These are phyloP conservation scores for Magallana angulata DNA, from an alignment of 1,140 invertebrate species.

Conservation along the genomic window DNA sequence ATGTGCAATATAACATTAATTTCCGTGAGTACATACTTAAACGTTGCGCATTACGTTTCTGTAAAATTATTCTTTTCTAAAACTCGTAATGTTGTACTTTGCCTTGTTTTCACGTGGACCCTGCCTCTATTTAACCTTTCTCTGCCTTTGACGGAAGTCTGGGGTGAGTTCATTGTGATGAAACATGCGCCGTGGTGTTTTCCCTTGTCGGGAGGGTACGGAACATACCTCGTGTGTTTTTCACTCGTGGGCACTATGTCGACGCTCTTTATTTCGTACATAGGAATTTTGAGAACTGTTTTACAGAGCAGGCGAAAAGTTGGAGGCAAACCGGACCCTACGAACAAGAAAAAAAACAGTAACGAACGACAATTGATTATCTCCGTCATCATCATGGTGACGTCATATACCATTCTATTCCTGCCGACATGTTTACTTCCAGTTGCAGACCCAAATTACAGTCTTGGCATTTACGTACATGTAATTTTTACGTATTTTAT, in stretches of 20 bases:
- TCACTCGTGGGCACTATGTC: conserved; percentile 1
- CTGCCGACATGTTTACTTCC: conserved; percentile 9
- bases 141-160: conserved; percentile 9
- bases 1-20: conserved; percentile 18
- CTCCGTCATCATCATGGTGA: conserved; percentile 14
- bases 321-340: neutral
- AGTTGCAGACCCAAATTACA: neutral
- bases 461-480: conserved; percentile 1
- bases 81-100: neutral
- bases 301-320: conserved; percentile 17
- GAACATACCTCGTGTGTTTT: conserved; percentile 25
- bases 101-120: neutral
- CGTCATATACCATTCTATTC: conserved; percentile 6
- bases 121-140: neutral
- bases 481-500: neutral
- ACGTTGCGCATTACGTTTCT: neutral
- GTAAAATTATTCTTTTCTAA: neutral
- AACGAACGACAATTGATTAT: neutral
- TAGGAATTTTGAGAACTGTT: conserved; percentile 13
- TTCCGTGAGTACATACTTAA: neutral
- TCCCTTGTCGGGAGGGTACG: neutral
- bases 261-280: neutral
- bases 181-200: neutral
- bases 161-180: neutral
- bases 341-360: neutral